These are phyloP conservation scores for Yponomeuta sedellus DNA, from an alignment of 2,888 invertebrate genomes.

Conservation along the genomic window DNA sequence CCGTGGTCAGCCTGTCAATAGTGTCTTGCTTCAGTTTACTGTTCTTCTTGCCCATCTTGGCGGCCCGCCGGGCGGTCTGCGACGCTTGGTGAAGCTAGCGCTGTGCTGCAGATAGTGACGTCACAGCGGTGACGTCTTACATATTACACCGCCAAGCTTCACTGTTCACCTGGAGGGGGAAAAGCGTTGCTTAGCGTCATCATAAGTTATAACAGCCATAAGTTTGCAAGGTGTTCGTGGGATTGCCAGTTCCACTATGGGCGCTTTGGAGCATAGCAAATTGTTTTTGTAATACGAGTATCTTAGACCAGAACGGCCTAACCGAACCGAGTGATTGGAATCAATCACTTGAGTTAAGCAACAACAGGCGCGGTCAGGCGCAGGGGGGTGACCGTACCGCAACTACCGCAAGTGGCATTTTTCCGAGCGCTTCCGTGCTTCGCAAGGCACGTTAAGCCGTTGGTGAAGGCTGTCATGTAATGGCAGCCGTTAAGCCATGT, in stretches of 20 bases:
- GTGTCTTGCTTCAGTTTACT: slow-evolving; percentile 97
- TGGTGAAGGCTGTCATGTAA: too few relatives aligned
- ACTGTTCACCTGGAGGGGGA: slow-evolving; percentile 49
- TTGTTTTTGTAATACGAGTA: too few relatives aligned
- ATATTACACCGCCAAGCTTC: slow-evolving; percentile 48
- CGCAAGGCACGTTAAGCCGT: too few relatives aligned
- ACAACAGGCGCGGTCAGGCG: too few relatives aligned
- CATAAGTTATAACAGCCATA: neutral
- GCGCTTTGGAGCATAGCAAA: too few relatives aligned
- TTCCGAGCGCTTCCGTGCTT: too few relatives aligned
- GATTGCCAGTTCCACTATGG: neutral
- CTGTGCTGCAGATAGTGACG: slow-evolving; percentile 19
- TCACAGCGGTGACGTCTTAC: slow-evolving; percentile 46
- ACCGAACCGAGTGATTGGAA: too few relatives aligned
- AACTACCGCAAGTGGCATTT: too few relatives aligned
- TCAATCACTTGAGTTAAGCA: too few relatives aligned
- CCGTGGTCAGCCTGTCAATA: slow-evolving; percentile 92
- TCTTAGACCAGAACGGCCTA: too few relatives aligned
- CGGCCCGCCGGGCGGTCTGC: slow-evolving; percentile 20
- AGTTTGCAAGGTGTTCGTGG: neutral
- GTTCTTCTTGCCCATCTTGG: slow-evolving; percentile 95
- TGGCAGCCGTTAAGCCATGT: too few relatives aligned
- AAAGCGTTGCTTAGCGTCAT: neutral
- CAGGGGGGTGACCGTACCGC: too few relatives aligned
- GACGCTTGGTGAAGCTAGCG: neutral